Base-by-base conservation (phyloP, 1,140 invertebrate species). In the Panagrolaimus sp. region DNA sequence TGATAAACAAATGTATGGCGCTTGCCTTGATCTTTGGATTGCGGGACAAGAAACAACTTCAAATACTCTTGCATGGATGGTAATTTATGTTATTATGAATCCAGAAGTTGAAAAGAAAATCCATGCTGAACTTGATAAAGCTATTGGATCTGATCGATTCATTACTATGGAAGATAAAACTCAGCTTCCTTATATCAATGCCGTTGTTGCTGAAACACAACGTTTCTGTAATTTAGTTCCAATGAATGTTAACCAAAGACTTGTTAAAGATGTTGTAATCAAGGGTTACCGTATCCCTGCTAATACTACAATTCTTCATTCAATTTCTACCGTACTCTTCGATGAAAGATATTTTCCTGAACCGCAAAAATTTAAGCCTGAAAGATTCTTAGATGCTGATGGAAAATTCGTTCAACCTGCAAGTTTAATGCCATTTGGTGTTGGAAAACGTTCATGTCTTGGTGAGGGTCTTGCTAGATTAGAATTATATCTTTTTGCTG, bases 21-120 rank as follows among this genome's bases (percentile, higher is more conserved):
- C 46, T 5, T 25, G 23, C 11, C n/a, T 68, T 27, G 68, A 70
- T 44, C n/a, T 46, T 13, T 70, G 68, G 68, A 3, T 67, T 23
- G 68, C 68, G 9, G 68, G 68, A 5, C 69, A 72, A 27, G 70
- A 71, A 46, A 71, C 70, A 4, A 71, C 70, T 5, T 27, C 67
- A 0, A 48, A 46, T 13, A 71, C 69, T 11, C 31, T 71, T n/a
- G 25, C 69, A n/a, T 71, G 69, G 69, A n/a, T 45, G 14, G 8
- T 71, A 51, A 42, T 45, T n/a, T 71, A 71, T 44, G 3, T 71
- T 13, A 61, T 72, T 3, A 0, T 14, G 0, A 25, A 69, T 45
- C 66, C 69, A 0, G 63, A 71, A 31, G 70, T 11, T 14, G 70
- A 71, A 45, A 2, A 71, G 38, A 69, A 71, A 61, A 13, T 71